Conservation (phyloP, 2,888 invertebrate genomes). For the Capitulum mitella region DNA sequence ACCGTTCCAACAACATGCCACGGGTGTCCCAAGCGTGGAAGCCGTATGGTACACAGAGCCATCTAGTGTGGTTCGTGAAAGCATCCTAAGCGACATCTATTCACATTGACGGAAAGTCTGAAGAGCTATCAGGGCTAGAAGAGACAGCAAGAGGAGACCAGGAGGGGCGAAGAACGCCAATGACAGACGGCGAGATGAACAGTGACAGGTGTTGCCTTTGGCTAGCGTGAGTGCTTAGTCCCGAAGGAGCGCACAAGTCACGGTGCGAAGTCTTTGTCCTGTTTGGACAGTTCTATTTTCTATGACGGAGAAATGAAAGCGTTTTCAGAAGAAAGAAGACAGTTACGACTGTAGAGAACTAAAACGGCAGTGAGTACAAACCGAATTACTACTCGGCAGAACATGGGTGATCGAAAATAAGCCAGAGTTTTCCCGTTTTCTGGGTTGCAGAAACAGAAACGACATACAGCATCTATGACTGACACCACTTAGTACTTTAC, state of each 20-base stretch:
- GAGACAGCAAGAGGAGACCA: background rate
- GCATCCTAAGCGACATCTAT: background rate
- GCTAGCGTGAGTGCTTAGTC: background rate
- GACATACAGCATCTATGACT: background rate
- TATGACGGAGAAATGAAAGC: no score
- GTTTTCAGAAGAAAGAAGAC: background rate
- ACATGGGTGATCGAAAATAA: background rate
- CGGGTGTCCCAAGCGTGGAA: background rate
- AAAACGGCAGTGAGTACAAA: background rate
- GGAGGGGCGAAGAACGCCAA: background rate
- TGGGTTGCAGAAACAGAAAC: background rate
- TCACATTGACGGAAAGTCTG: background rate
- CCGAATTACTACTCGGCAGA: background rate
- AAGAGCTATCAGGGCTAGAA: background rate
- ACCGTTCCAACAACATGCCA: background rate
- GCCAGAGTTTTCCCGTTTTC: background rate
- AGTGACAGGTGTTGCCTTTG: background rate
- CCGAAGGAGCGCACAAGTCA: no score
- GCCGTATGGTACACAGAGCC: background rate
- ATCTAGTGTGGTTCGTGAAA: background rate
- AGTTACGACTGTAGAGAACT: background rate
- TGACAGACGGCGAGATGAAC: background rate
- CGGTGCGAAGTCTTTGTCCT: no score
- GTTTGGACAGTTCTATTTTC: no score
- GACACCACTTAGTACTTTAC: constrained; percentile 7